Base-by-base conservation (phyloP, 2,888 invertebrate genomes). In the Oligia fasciuncula region DNA sequence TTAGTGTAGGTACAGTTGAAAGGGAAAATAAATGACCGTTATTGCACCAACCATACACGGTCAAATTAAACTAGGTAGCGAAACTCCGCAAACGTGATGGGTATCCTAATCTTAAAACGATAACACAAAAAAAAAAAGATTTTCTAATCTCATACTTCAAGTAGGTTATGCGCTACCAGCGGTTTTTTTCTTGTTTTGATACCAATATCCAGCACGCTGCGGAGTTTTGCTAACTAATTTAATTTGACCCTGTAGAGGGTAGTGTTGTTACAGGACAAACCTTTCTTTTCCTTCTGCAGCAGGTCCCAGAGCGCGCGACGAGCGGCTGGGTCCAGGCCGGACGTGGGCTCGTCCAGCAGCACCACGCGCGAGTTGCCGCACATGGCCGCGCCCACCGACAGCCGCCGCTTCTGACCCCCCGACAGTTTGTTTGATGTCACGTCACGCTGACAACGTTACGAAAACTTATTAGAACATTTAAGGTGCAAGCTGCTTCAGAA, bases 371-470 rank as follows among this genome's bases (percentile, higher is more conserved):
- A 98, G 79, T 98, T 97, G 1, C 99, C 99, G 85, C 99, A 98
- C 90, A 99, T 97, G 0, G 99, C 98, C 93, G 99, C 98, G 51
- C 98, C 99, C 35, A 99, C 97, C 3, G 98, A 99, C 66, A 99
- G 94, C 87, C 99, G 98, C 76, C 99, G 97, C 95, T 99, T 98
- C 98, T 99, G 99, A 19, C 99, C 99, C n/a, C 99, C 99, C 0
- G 99, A 99, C 79, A 99, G 95, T 2, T 97, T 97, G 40, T 94
- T 94, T 0, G 98, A 97, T 72, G 97, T 93, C 14, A 97, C 97
- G 91, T 98, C 92, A 75, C 95, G 94, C 97, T 97, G 90, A 46
- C 91, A 92, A 89, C 49, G 72, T 62, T 23, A 73, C 6, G n/a
- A 43, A 43, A 40, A 62, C n/a, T 62, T 74, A 54, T 29, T 29